Evolutionary conservation across 2,888 invertebrate species (phyloP).

Genomic region (Platerodrilus igneus): DNA sequence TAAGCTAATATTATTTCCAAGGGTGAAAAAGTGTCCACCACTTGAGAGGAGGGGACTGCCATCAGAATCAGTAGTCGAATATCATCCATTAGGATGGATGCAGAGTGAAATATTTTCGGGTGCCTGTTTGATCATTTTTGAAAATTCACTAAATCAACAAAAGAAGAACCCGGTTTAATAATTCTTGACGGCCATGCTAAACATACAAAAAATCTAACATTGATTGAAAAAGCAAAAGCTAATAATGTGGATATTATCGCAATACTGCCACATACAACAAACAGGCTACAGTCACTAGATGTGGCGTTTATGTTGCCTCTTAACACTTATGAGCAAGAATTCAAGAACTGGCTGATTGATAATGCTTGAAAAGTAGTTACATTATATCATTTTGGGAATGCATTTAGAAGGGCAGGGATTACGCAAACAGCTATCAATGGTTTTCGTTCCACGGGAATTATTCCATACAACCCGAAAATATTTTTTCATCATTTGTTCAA

Average conservation of each 20-base stretch:
- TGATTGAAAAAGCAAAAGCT: background rate
- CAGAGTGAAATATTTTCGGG: too few species aligned
- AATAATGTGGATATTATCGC: slow-evolving; percentile 17
- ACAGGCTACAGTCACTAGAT: slow-evolving; percentile 31
- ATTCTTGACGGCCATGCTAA: slow-evolving; percentile 5
- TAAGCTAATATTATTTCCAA: background rate
- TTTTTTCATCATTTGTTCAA: too few species aligned
- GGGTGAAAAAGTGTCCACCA: background rate
- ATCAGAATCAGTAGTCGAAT: too few species aligned
- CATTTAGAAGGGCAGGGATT: too few species aligned
- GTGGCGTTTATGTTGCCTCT: slow-evolving; percentile 32
- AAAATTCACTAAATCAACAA: slow-evolving; percentile 1
- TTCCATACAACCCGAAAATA: too few species aligned
- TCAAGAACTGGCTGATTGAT: background rate
- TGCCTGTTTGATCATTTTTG: slow-evolving; percentile 1
- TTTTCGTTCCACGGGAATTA: too few species aligned
- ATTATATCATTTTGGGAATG: slow-evolving; percentile 1
- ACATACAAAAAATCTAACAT: slow-evolving; percentile 4
- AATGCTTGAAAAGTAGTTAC: slow-evolving; percentile 4
- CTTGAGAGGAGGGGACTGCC: background rate
- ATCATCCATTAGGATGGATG: too few species aligned
- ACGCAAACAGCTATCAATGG: too few species aligned
- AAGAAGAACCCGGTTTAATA: background rate
- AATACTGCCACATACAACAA: slow-evolving; percentile 33
- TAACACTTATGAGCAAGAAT: slow-evolving; percentile 11